Evolutionary conservation across 1,140 invertebrate genomes (phyloP).

Genomic region (Sinella curviseta): DNA sequence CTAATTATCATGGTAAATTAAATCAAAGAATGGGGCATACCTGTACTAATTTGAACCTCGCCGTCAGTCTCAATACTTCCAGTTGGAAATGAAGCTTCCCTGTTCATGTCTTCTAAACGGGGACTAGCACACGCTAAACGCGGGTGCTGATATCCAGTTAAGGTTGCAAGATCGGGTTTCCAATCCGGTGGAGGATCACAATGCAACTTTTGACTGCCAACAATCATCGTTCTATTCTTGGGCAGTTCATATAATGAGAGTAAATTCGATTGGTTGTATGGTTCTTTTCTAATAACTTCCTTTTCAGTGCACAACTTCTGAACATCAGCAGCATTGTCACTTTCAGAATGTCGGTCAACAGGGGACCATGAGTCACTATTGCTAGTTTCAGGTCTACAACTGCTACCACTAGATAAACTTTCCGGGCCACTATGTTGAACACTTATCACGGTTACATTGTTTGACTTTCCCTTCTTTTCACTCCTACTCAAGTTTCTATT

Average conservation of each 20-base stretch:
- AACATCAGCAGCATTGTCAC: background rate
- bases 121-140: background rate
- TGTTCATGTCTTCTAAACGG: background rate
- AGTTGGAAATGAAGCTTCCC: background rate
- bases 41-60: constrained; percentile 44
- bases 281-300: background rate
- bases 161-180: constrained; percentile 17
- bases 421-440: constrained; percentile 1
- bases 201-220: constrained; percentile 48
- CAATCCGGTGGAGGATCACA: constrained; percentile 48
- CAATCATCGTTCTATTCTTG: constrained; percentile 44
- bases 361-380: background rate
- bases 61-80: constrained; percentile 41
- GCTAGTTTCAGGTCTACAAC: background rate
- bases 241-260: constrained; percentile 35
- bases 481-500: background rate
- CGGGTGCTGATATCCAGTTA: constrained; percentile 7
- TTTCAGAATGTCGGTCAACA: background rate
- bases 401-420: background rate
- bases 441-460: constrained; percentile 27
- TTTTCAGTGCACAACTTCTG: constrained; percentile 31
- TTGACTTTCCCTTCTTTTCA: background rate
- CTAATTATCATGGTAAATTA: too few species aligned
- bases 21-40: too few species aligned
- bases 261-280: background rate